Evolutionary conservation across 2,888 invertebrate species (phyloP), one percentile per base, ranked within the genome.

Genomic region (Pandemis corylana): DNA sequence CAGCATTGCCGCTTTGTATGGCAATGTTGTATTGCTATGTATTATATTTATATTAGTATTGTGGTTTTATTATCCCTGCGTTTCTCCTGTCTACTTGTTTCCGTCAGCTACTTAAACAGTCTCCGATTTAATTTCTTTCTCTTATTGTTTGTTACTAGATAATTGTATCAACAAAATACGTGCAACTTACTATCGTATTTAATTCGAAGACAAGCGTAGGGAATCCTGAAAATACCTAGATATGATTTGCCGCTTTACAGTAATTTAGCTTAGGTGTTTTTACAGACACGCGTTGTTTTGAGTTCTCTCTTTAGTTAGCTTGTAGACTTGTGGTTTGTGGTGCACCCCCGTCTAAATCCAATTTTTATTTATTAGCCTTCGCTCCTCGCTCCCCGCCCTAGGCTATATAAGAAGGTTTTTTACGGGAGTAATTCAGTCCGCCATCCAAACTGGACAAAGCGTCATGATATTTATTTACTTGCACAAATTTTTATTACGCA

Each of bases 351-450:
- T 46, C 73, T 49, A 49, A 36, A 66, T 59, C 51, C 70, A 70
- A 74, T 74, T 74, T 74, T 70, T 74, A 70, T 74, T 70, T 53
- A 61, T 66, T 66, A 72, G 59, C 64, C 63, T n/a, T 59, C 15
- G 41, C 59, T 68, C 65, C 28, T 76, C 68, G 51, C 72, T 64
- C 71, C 68, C 56, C 44, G 53, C 72, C 53, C 66, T 7, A 66
- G 53, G 36, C 51, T 76, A 80, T 68, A 85, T 84, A 77, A 77
- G 69, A 62, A 56, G 44, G 72, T 42, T 56, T 36, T 42, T 7
- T 20, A 69, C 72, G 76, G 78, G 78, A 81, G 79, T 76, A 46
- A 76, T 28, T 70, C 85, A 88, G 85, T 87, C 79, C 78, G 78
- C 72, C 64, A 77, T 82, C 64, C 80, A 79, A 77, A 78, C 79